Evolutionary conservation across 1,140 invertebrate genomes (phyloP), one percentile per base, ranked within the genome.

Genomic region (Drosophila pallidifrons): DNA sequence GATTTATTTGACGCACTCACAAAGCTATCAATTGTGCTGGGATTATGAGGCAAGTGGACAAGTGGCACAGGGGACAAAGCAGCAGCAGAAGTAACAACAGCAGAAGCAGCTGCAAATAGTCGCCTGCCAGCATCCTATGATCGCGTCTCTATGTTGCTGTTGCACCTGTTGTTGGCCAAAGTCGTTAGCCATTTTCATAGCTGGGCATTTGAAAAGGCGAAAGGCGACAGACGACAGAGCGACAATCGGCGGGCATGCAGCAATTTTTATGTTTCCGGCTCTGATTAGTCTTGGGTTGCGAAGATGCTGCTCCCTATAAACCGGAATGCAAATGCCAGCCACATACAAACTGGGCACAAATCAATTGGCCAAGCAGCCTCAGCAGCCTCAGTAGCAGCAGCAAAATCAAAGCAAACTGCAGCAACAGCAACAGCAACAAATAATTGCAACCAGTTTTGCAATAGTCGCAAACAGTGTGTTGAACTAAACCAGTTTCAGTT

Each of bases 181-280:
- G 58, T 75, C 35, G 72, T 75, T 76, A 52, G 69, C 49, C 49
- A 59, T 35, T 66, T 72, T 64, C 61, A 76, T 76, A 60, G 68
- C 74, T 76, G 68, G 54, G 57, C 60, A 66, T 66, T 76, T 71
- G 60, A 75, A 45, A 46, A 64, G 41, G 32, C 55, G n/a, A 54
- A 30, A 59, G 38, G 41, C 8, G 35, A 59, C 38, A 35, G n/a
- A 35, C 8, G 35, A n/a, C n/a, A n/a, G n/a, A n/a, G n/a, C n/a
- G n/a, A 38, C 32, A 32, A 8, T 46, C 28, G 41, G 41, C 15
- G 16, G 30, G 51, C 46, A 75, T 32, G 72, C 61, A 61, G 57
- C 71, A 64, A 61, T 78, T 77, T 87, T 87, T 88, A 88, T 87
- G 83, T 87, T 87, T 87, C 83, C 83, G 83, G 85, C 87, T 87